phyloP scores from a whole-genome alignment of 2,888 invertebrate genomes.

The Smittia aterrima region DNA sequence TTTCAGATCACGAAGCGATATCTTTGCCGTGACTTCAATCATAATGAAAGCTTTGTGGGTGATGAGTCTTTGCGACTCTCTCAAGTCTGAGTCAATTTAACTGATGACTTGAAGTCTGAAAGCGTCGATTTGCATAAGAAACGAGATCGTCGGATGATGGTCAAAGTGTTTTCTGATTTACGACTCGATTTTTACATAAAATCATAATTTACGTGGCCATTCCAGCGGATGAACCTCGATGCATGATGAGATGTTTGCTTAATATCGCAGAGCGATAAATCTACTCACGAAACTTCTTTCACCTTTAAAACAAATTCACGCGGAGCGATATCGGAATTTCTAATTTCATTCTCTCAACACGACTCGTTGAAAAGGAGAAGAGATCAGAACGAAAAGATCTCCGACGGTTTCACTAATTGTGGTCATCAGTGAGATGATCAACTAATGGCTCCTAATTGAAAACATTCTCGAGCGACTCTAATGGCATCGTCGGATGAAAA shows the following conservation, averaged over 20 bases:
- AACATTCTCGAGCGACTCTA: constrained; percentile 1
- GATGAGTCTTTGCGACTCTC: too few relatives aligned
- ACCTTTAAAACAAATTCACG: neutral
- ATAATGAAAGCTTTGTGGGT: too few relatives aligned
- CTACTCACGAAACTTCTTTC: neutral
- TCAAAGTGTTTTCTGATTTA: neutral
- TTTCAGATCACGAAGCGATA: neutral
- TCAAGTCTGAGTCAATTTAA: too few relatives aligned
- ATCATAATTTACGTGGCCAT: neutral
- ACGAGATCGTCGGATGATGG: neutral
- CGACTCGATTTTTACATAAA: neutral
- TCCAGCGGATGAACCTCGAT: neutral
- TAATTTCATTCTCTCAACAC: neutral
- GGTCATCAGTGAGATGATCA: constrained; percentile 16
- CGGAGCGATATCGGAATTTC: neutral
- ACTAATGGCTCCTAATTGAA: constrained; percentile 12
- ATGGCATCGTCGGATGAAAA: neutral
- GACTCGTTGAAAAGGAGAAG: neutral
- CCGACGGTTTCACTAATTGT: constrained; percentile 14
- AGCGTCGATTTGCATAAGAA: neutral
- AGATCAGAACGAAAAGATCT: neutral
- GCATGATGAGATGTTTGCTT: neutral
- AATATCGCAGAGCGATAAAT: neutral
- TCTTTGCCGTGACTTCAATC: too few relatives aligned
- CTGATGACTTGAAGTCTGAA: neutral